Percentiles rank a stretch among this genome's conserved stretches.
These are phyloP conservation scores for Contarinia nasturtii DNA, from an alignment of 1,140 invertebrate species.

Conservation along the genomic window DNA sequence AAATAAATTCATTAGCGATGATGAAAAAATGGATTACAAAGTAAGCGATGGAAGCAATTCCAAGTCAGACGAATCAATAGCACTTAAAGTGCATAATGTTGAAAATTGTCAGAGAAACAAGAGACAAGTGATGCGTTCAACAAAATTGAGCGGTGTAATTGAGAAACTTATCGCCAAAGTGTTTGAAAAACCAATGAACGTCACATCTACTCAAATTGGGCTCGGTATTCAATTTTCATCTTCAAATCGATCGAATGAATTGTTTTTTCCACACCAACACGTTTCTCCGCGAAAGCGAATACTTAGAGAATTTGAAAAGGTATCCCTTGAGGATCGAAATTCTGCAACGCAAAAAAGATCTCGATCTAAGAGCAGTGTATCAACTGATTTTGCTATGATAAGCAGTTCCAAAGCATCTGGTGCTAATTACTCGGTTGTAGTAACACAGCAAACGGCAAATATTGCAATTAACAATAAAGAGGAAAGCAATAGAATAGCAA, in stretches of 20 bases:
- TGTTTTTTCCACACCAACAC: conserved; percentile 22
- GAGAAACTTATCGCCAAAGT: conserved; percentile 21
- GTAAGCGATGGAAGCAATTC: background rate
- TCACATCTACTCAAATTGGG: background rate
- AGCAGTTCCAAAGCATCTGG: conserved; percentile 4
- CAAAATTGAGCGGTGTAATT: conserved; percentile 10
- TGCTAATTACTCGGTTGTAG: background rate
- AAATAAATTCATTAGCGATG: background rate
- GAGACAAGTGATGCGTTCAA: conserved; percentile 14
- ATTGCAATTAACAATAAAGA: background rate
- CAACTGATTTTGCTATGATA: background rate
- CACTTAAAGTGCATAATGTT: background rate
- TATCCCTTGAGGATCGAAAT: conserved; percentile 39
- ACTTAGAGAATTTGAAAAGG: conserved; percentile 47
- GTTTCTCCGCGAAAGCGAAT: conserved; percentile 56
- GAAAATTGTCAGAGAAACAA: conserved; percentile 6
- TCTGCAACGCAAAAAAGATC: conserved; percentile 24
- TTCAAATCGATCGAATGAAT: background rate
- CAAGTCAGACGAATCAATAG: background rate
- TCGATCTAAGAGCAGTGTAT: conserved; percentile 17
- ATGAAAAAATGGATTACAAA: background rate
- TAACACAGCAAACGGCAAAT: background rate
- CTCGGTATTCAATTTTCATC: background rate
- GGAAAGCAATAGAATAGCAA: background rate
- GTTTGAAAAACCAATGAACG: conserved; percentile 6